These are phyloP conservation scores for Telmatherina bonti DNA, from an alignment of 2,797 vertebrate species.

Conservation along the genomic window DNA sequence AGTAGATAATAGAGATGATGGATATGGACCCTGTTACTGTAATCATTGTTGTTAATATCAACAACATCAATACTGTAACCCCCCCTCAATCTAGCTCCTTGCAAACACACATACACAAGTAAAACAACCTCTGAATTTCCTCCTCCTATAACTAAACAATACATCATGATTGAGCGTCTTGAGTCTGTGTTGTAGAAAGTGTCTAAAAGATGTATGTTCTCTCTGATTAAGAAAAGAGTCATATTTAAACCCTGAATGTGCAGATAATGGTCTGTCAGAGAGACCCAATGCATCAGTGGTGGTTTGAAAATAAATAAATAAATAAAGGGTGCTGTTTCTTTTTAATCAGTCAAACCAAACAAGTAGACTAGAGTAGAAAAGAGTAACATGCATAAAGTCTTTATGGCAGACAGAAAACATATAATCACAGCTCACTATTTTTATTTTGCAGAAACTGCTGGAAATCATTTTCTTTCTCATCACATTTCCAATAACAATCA, in stretches of 20 bases:
- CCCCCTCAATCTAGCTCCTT: neutral
- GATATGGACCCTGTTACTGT: slow-evolving; percentile 50
- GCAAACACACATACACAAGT: slow-evolving; percentile 5
- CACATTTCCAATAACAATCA: slow-evolving; percentile 36
- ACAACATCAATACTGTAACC: slow-evolving; percentile 59
- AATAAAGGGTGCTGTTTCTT: neutral
- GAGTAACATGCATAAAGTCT: neutral
- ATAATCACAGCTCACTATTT: no score
- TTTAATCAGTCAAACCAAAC: neutral
- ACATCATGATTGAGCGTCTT: slow-evolving; percentile 34
- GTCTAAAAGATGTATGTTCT: slow-evolving; percentile 57
- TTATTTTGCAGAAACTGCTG: slow-evolving; percentile 16
- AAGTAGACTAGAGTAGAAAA: neutral
- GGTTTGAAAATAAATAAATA: neutral
- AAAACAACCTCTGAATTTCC: slow-evolving; percentile 39
- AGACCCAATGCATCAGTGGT: slow-evolving; percentile 19
- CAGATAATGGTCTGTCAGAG: slow-evolving; percentile 30
- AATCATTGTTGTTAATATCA: slow-evolving; percentile 66
- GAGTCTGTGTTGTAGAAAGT: slow-evolving; percentile 45
- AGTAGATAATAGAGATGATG: slow-evolving; percentile 58
- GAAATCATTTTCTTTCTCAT: slow-evolving; percentile 25
- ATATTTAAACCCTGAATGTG: slow-evolving; percentile 50
- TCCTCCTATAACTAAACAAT: slow-evolving; percentile 48
- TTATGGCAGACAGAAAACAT: no score
- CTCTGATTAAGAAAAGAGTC: slow-evolving; percentile 61